Conservation (phyloP, 2,888 invertebrate species). For the Matsumyia berberina region DNA sequence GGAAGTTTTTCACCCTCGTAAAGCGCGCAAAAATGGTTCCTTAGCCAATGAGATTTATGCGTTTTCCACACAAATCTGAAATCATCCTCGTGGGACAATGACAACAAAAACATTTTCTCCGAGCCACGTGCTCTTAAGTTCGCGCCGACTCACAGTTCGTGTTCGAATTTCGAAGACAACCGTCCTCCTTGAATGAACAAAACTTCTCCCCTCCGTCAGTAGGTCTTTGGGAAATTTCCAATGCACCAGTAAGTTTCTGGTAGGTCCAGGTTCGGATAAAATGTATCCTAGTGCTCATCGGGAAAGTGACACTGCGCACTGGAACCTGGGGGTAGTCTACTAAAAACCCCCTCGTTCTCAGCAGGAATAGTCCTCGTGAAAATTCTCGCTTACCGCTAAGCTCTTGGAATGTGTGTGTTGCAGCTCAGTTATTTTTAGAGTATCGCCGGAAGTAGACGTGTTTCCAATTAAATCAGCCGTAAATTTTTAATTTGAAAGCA, state of each 20-base stretch:
- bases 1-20: constrained; percentile 71
- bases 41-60: constrained; percentile 78
- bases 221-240: constrained; percentile 34
- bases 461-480: constrained; percentile 63
- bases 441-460: constrained; percentile 78
- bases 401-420: constrained; percentile 69
- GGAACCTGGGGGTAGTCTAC: neutral
- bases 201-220: constrained; percentile 17
- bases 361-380: constrained; percentile 33
- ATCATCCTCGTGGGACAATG: constrained; percentile 74
- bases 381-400: constrained; percentile 60
- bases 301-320: constrained; percentile 53
- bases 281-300: constrained; percentile 39
- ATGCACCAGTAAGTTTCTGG: constrained; percentile 49
- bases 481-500: constrained; percentile 54
- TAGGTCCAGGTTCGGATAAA: constrained; percentile 68
- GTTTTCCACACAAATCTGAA: constrained; percentile 74
- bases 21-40: constrained; percentile 73
- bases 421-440: constrained; percentile 78
- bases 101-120: constrained; percentile 72
- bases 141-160: constrained; percentile 41
- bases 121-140: constrained; percentile 56
- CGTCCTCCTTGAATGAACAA: neutral
- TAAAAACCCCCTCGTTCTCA: constrained; percentile 7
- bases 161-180: constrained; percentile 62